A percentile compares a stretch with the other conserved stretches of the same genome.
These are phyloP conservation scores for Dysdera silvatica DNA, from an alignment of 1,140 invertebrate genomes.

Conservation along the genomic window DNA sequence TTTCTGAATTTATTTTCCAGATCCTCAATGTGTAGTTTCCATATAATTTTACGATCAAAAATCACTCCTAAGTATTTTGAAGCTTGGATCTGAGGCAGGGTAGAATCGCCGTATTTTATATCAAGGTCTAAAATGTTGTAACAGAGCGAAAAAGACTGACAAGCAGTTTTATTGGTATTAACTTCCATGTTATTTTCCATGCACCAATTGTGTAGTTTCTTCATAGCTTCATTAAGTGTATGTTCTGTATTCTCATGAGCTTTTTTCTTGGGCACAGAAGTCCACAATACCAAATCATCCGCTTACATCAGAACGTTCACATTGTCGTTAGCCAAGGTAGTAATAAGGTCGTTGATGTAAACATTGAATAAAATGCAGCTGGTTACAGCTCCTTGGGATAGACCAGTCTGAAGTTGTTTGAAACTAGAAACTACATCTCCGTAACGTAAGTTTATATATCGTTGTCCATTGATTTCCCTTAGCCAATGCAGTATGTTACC, in stretches of 20 bases:
- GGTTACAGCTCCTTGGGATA: not conserved
- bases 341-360: not conserved
- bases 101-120: not conserved
- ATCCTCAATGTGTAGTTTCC: not conserved
- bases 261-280: not conserved
- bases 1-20: too few species aligned
- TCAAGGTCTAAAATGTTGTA: not conserved
- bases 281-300: slow-evolving; percentile 1
- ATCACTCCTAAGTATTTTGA: not conserved
- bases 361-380: not conserved
- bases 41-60: not conserved
- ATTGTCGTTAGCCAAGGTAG: not conserved
- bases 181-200: not conserved
- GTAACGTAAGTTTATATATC: not conserved
- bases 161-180: not conserved
- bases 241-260: not conserved
- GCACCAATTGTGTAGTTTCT: not conserved
- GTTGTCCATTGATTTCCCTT: not conserved
- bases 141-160: not conserved
- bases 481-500: not conserved
- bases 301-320: not conserved
- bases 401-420: not conserved
- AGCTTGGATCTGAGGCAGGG: not conserved
- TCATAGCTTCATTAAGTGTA: not conserved
- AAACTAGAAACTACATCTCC: not conserved